Evolutionary conservation across 2,888 invertebrate genomes (phyloP).

Genomic region (Diachrysia chrysitis): DNA sequence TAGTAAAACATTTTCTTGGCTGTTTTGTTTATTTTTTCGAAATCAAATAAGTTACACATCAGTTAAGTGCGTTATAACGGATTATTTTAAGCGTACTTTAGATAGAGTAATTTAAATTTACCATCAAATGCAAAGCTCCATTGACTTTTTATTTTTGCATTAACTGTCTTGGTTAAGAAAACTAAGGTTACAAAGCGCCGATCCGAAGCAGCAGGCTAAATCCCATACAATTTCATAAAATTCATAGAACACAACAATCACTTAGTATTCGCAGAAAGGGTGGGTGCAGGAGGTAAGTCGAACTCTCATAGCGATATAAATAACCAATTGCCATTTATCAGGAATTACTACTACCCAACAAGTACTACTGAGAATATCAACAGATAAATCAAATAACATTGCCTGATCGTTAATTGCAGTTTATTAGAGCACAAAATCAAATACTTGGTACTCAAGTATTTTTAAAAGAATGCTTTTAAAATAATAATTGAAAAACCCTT

Average conservation of each 20-base stretch:
- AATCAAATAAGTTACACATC: too few species aligned
- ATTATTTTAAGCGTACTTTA: too few species aligned
- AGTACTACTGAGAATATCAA: background rate
- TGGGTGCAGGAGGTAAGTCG: background rate
- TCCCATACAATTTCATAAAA: background rate
- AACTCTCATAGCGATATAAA: background rate
- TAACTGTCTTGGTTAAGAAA: too few species aligned
- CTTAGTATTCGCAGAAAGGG: background rate
- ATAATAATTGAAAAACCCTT: background rate
- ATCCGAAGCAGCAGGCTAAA: background rate
- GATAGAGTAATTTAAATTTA: too few species aligned
- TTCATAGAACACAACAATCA: background rate
- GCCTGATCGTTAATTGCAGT: background rate
- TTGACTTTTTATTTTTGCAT: too few species aligned
- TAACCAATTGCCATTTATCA: background rate
- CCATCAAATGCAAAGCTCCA: too few species aligned
- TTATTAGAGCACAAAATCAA: background rate
- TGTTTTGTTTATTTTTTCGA: too few species aligned
- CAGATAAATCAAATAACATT: background rate
- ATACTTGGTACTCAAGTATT: too few species aligned
- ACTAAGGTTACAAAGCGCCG: too few species aligned
- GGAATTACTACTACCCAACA: background rate
- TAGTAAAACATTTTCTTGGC: too few species aligned
- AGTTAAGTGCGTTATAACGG: too few species aligned
- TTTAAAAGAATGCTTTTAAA: background rate